Evolutionary conservation across 2,888 invertebrate species (phyloP).

Genomic region (Trachelus tabidus): DNA sequence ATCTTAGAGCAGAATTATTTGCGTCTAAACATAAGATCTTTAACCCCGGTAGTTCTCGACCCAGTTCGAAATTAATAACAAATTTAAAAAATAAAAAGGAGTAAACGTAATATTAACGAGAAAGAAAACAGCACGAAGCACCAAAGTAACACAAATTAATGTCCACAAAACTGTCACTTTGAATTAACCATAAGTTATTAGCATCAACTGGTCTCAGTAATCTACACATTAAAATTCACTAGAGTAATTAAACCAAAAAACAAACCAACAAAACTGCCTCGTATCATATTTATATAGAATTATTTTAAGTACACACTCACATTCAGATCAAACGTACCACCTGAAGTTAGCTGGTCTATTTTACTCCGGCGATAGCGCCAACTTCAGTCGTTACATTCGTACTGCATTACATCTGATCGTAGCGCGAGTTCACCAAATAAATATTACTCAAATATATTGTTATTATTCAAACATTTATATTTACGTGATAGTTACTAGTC

Average conservation of each 20-base stretch:
- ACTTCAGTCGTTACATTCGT: no score
- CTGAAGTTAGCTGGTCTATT: no score
- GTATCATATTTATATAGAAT: no score
- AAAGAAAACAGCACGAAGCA: not conserved
- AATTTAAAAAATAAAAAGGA: not conserved
- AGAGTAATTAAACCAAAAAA: not conserved
- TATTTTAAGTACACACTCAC: no score
- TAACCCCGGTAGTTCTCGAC: not conserved
- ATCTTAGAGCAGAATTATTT: not conserved
- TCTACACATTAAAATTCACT: not conserved
- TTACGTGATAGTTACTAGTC: not conserved
- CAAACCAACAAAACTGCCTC: not conserved
- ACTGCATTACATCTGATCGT: no score
- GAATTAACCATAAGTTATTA: not conserved
- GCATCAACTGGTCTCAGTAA: not conserved
- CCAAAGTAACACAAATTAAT: not conserved
- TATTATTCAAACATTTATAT: not conserved
- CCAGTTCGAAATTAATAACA: not conserved
- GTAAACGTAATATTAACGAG: not conserved
- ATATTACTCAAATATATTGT: not conserved
- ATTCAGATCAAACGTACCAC: no score
- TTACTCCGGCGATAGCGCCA: no score
- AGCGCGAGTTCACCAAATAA: not conserved
- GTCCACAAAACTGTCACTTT: not conserved
- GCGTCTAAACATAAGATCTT: not conserved